Percentiles rank a stretch among this genome's conserved stretches.
Conservation (phyloP, 2,888 invertebrate genomes). For the Hydropsyche betteni region DNA sequence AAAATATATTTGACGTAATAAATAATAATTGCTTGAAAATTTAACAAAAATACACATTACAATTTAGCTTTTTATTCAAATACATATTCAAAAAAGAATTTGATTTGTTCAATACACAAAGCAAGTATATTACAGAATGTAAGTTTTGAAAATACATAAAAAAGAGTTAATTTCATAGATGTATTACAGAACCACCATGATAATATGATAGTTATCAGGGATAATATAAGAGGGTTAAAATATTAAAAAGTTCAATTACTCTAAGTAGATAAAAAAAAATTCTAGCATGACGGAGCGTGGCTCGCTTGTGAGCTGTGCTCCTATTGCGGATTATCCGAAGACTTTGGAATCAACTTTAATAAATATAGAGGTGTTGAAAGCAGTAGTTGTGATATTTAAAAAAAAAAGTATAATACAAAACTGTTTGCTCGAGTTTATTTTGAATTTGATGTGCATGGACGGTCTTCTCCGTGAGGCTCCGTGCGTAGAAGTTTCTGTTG, state of each 20-base stretch:
- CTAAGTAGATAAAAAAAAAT: constrained; percentile 29
- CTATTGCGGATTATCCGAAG: constrained; percentile 25
- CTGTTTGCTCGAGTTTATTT: neutral
- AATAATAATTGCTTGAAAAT: too few relatives aligned
- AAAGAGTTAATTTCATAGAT: too few relatives aligned
- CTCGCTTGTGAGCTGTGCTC: neutral
- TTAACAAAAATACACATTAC: too few relatives aligned
- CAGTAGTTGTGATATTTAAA: constrained; percentile 33
- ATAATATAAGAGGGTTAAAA: constrained; percentile 17
- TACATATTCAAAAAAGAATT: too few relatives aligned
- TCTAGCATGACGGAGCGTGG: neutral
- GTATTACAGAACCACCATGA: too few relatives aligned
- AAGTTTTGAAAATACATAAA: too few relatives aligned
- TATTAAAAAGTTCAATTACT: constrained; percentile 31
- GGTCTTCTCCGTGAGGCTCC: too few relatives aligned
- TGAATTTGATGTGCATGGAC: too few relatives aligned
- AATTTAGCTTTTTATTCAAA: too few relatives aligned
- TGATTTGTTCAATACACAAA: too few relatives aligned
- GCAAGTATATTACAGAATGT: too few relatives aligned
- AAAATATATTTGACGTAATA: too few relatives aligned
- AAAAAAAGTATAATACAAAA: constrained; percentile 6
- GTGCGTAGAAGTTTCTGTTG: constrained; percentile 8
- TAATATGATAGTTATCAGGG: neutral
- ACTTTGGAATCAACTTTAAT: constrained; percentile 33
- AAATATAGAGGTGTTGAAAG: constrained; percentile 28